These are phyloP conservation scores for Hymenopus coronatus DNA, from an alignment of 2,888 invertebrate species.

Conservation along the genomic window DNA sequence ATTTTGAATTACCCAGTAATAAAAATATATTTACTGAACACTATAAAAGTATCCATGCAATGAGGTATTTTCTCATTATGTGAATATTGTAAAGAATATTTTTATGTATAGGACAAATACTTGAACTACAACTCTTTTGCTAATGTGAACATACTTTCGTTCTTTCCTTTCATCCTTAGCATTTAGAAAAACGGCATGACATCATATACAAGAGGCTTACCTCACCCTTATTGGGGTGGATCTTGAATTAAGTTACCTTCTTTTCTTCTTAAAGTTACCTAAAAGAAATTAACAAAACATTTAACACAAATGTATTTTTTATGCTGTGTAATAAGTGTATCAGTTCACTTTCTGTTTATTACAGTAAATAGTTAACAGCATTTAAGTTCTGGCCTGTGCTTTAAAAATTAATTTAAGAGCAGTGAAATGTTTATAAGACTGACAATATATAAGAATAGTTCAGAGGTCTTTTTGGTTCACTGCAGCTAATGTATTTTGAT, in stretches of 20 bases:
- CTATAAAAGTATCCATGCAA: background rate
- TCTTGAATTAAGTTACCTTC: background rate
- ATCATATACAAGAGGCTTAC: background rate
- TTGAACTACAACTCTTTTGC: background rate
- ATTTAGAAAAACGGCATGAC: background rate
- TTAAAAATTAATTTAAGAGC: background rate
- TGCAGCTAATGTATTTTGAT: background rate
- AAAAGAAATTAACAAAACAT: background rate
- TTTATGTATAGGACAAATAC: background rate
- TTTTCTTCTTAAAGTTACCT: background rate
- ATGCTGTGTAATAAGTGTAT: background rate
- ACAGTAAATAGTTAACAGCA: background rate
- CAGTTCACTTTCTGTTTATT: background rate
- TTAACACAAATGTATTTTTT: background rate
- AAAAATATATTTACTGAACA: background rate
- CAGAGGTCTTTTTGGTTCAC: background rate
- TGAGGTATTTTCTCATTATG: background rate
- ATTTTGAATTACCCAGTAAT: background rate
- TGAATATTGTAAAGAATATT: background rate
- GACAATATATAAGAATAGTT: background rate
- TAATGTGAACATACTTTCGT: background rate
- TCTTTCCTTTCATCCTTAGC: background rate
- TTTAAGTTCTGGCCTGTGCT: background rate
- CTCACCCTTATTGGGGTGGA: background rate
- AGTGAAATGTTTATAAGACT: background rate